Evolutionary conservation across 1,140 invertebrate species (phyloP), one percentile per base, ranked within the genome.

Genomic region (Aporrectodea caliginosa): DNA sequence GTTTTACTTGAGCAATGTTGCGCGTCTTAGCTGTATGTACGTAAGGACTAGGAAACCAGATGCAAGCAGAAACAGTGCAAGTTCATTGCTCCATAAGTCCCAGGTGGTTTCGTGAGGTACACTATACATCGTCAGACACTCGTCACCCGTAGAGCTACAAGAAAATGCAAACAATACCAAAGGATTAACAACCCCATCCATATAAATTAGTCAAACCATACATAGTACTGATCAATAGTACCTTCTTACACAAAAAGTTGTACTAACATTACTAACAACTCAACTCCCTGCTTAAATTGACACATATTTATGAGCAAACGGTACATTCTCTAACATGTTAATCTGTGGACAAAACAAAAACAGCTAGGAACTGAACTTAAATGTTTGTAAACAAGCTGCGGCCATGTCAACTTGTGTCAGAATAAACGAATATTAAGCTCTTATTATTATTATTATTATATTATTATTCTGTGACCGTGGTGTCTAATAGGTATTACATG

Each of bases 41-140:
- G 83, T 79, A 12, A 88, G 75, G 68, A 82, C 69, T 27, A 88
- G 78, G 68, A 85, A 83, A 16, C 82, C 77, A 1, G 83, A 6
- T 1, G 84, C 69, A 14, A 88, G 84, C 35, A 81, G 35, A 1
- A 74, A 35, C 27, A 88, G 78, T 6, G 85, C 86, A 12, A 86
- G 70, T 27, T 82, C 72, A 43, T 86, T 87, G 12, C 76, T 58
- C 86, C 86, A 88, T 58, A 88, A 79, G 77, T 88, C 85, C 85
- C 85, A 87, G 0, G 79, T n/a, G 1, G 82, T 82, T 0, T 70
- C 58, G 73, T 82, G 85, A 0, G 73, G 70, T 35, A 88, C 85
- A 43, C 81, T 82, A 79, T 87, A 84, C 1, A 31, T 34, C 16
- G 35, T 35, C 14, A 88, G 73, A 73, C 85, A 86, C 6, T 22